Evolutionary conservation across 2,888 invertebrate genomes (phyloP).

Genomic region (Tricholauxania praeusta): DNA sequence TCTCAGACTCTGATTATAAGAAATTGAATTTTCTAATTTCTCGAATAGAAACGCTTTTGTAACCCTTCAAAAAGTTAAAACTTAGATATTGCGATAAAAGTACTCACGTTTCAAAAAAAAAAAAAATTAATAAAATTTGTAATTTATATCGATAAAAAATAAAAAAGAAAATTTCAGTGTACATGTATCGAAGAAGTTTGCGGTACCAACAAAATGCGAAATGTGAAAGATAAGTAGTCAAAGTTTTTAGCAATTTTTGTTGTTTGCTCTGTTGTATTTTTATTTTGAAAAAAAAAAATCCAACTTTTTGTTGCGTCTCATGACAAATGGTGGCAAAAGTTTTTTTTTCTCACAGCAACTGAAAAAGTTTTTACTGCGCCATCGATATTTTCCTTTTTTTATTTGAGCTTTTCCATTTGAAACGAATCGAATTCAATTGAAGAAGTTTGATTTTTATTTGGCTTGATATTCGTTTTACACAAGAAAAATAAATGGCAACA

Average conservation of each 20-base stretch:
- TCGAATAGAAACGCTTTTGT: too few species aligned
- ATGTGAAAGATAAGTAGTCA: background rate
- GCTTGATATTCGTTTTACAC: background rate
- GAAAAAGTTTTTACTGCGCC: conserved; percentile 17
- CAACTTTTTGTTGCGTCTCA: conserved; percentile 14
- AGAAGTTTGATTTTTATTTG: conserved; percentile 19
- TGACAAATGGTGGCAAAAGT: conserved; percentile 27
- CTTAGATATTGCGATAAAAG: too few species aligned
- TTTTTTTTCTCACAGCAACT: conserved; percentile 8
- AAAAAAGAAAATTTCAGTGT: too few species aligned
- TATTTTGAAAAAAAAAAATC: background rate
- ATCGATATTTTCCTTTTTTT: conserved; percentile 9
- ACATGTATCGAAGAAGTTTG: too few species aligned
- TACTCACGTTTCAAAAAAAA: too few species aligned
- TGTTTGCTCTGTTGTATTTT: conserved; percentile 8
- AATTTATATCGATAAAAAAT: too few species aligned
- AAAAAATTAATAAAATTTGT: too few species aligned
- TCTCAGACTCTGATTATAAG: too few species aligned
- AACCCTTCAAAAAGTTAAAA: too few species aligned
- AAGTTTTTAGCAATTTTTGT: conserved; percentile 28
- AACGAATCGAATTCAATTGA: conserved; percentile 4
- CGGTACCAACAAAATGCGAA: too few species aligned
- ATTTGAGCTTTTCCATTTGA: conserved; percentile 11
- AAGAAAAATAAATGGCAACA: background rate
- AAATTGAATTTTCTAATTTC: too few species aligned